phyloP scores from a whole-genome alignment of 1,140 invertebrate species.

The Ceratoteleas bidentatus region DNA sequence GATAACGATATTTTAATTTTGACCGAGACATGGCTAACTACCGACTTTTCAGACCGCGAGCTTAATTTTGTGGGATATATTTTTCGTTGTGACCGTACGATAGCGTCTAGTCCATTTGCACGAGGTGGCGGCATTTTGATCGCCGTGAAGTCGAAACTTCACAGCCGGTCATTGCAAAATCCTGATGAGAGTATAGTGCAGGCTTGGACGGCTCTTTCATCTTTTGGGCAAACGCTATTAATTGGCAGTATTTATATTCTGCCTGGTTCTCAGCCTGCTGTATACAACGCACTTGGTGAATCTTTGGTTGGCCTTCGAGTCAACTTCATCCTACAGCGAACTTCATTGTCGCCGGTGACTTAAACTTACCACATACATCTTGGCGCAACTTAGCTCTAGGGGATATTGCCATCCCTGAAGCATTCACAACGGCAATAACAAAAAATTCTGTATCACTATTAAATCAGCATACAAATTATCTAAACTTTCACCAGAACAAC shows the following conservation, averaged over 20 bases:
- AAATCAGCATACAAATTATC: conserved; percentile 6
- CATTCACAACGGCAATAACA: neutral
- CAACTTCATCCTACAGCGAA: neutral
- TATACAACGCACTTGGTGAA: neutral
- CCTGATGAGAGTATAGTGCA: neutral
- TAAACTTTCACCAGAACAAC: neutral
- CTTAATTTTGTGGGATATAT: neutral
- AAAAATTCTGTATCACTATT: neutral
- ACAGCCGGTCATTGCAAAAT: neutral
- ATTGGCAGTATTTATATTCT: neutral
- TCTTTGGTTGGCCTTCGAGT: neutral
- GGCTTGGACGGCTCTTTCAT: neutral
- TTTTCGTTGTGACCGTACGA: conserved; percentile 6
- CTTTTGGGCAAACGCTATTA: neutral
- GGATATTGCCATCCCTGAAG: neutral
- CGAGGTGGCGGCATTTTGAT: neutral
- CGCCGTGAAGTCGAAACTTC: neutral
- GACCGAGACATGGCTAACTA: conserved; percentile 3
- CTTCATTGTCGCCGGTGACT: neutral
- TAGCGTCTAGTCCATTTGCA: neutral
- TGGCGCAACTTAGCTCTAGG: conserved; percentile 1
- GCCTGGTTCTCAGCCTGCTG: neutral
- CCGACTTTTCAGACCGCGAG: conserved; percentile 1
- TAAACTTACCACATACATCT: neutral
- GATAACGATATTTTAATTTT: neutral